phyloP scores from a whole-genome alignment of 2,888 invertebrate species.

The Marasmarcha lunaedactyla region DNA sequence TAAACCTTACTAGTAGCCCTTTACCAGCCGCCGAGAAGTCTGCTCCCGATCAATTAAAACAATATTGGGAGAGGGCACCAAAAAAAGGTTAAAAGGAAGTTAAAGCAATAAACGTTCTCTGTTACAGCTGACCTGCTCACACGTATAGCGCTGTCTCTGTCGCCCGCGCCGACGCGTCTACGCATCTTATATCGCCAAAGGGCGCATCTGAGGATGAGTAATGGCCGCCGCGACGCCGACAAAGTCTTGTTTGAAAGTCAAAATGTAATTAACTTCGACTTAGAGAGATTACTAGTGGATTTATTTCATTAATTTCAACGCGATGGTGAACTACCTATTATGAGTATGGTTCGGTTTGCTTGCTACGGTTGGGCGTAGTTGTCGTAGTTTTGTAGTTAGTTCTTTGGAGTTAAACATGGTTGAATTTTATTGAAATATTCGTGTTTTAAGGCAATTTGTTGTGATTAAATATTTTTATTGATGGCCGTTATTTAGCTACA shows the following conservation, averaged over 20 bases:
- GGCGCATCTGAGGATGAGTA: slow-evolving; percentile 44
- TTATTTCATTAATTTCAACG: slow-evolving; percentile 7
- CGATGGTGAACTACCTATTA: no score
- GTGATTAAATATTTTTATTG: no score
- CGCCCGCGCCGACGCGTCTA: slow-evolving; percentile 60
- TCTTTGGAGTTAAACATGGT: no score
- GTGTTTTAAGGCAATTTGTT: no score
- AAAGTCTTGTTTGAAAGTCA: slow-evolving; percentile 62
- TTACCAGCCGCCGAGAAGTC: slow-evolving; percentile 55
- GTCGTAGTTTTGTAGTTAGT: no score
- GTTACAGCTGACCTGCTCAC: slow-evolving; percentile 31
- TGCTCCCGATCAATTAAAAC: slow-evolving; percentile 67
- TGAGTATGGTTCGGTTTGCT: no score
- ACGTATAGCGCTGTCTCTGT: slow-evolving; percentile 26
- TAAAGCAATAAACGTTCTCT: slow-evolving; percentile 49
- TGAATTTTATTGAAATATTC: no score
- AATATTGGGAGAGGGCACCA: slow-evolving; percentile 64
- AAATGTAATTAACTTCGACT: slow-evolving; percentile 63
- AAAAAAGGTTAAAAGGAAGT: slow-evolving; percentile 56
- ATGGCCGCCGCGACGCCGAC: slow-evolving; percentile 53
- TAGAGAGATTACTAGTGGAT: slow-evolving; percentile 32
- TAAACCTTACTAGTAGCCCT: slow-evolving; percentile 10
- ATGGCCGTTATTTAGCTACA: no score
- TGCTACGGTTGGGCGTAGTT: no score
- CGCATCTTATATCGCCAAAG: slow-evolving; percentile 39